Base-by-base conservation (phyloP, 1,140 invertebrate genomes). In the Aphaenogaster rudis region DNA sequence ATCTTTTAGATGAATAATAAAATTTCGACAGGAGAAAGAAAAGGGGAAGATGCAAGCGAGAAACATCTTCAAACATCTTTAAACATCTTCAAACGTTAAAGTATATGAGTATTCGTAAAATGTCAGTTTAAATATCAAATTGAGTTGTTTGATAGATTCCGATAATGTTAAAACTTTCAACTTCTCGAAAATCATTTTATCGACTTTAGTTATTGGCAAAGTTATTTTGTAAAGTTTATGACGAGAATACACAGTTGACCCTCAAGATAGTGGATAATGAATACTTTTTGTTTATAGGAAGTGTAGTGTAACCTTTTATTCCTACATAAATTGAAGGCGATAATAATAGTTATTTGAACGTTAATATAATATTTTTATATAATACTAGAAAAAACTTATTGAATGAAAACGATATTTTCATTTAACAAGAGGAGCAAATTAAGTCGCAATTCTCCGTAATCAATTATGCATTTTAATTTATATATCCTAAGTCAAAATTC, bases 341-440 rank as follows among this genome's bases (percentile, higher is more conserved):
- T 81, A 81, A 71, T 81, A 82, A 82, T 72, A 82, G 64, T 81
- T 50, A 77, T 64, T 45, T 33, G 8, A 81, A 71, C 39, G 21
- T 71, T 71, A 45, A 79, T 45, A 69, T 42, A 71, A 80, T 45
- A 52, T 67, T 67, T 67, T 80, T 67, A 67, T 61, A 42, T 67
- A 80, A 28, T 64, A 78, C 28, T 48, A 28, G 52, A 59, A 78
- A 63, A 45, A 45, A 45, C 17, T 36, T 45, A 17, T 78, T 78
- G 57, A 64, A 78, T 78, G 21, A 39, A 80, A 28, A 21, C 21
- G 66, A 71, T 57, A 33, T 45, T 45, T 72, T 72, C 11, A 13
- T 57, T 72, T 42, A 72, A 33, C 15, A 15, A 39, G n/a, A 57
- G 39, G 2, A 52, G 50, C 64, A 66, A 66, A 50, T 64, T 36